phyloP scores from a whole-genome alignment of 2,888 invertebrate species.

The Callimorpha dominula region DNA sequence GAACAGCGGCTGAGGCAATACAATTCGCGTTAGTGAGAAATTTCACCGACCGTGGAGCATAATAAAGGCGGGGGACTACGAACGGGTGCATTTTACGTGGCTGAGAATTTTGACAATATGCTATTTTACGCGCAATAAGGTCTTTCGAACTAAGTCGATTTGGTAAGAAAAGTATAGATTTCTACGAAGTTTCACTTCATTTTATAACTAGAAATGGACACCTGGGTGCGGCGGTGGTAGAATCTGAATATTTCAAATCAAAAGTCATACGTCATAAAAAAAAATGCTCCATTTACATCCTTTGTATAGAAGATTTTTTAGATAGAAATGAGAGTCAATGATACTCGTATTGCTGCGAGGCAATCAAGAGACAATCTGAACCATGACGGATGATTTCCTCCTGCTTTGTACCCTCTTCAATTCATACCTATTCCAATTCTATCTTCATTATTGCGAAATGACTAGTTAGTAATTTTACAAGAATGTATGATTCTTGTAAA shows the following conservation, averaged over 20 bases:
- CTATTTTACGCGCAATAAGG: slow-evolving; percentile 43
- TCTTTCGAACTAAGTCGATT: slow-evolving; percentile 28
- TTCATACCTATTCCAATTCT: neutral
- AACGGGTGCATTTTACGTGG: slow-evolving; percentile 50
- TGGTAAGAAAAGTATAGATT: neutral
- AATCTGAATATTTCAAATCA: neutral
- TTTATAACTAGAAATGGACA: neutral
- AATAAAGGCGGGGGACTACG: slow-evolving; percentile 41
- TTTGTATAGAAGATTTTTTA: too few relatives aligned
- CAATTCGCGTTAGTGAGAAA: slow-evolving; percentile 53
- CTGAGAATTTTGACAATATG: slow-evolving; percentile 49
- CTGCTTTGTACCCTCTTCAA: too few relatives aligned
- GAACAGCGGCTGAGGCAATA: slow-evolving; percentile 40
- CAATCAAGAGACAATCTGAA: neutral
- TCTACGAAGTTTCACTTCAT: neutral
- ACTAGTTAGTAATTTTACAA: neutral
- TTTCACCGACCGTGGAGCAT: slow-evolving; percentile 38
- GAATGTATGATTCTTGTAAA: too few relatives aligned
- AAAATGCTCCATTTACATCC: too few relatives aligned
- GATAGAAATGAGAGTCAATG: too few relatives aligned
- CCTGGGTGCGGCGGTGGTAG: neutral
- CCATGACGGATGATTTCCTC: neutral
- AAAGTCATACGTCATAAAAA: neutral
- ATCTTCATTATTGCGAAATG: neutral
- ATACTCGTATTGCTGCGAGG: too few relatives aligned